Evolutionary conservation across 2,888 invertebrate genomes (phyloP).

Genomic region (Stenotaenia linearis): DNA sequence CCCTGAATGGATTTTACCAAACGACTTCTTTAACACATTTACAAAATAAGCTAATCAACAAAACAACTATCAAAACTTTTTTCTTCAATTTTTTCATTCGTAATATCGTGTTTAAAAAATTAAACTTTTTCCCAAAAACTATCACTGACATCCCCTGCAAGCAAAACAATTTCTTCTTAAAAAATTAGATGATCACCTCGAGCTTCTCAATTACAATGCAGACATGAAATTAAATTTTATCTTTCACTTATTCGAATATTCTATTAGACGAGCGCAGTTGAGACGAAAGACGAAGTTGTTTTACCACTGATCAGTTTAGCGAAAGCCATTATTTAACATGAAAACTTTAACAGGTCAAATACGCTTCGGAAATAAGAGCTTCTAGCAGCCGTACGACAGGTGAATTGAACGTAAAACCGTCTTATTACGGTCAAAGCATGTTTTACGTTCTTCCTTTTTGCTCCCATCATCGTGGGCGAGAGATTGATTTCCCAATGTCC

Average conservation of each 20-base stretch:
- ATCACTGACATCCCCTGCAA: background rate
- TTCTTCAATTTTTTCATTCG: background rate
- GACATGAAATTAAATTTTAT: background rate
- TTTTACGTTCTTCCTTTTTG: background rate
- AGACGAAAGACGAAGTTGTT: background rate
- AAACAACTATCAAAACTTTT: slow-evolving; percentile 6
- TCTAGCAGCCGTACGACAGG: background rate
- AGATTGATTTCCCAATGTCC: slow-evolving; percentile 11
- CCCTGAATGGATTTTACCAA: background rate
- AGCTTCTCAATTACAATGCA: background rate
- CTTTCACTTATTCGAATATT: background rate
- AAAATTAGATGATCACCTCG: background rate
- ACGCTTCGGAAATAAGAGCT: background rate
- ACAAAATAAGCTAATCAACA: slow-evolving; percentile 2
- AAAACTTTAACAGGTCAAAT: background rate
- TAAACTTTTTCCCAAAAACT: background rate
- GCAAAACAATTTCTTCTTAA: background rate
- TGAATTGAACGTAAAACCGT: background rate
- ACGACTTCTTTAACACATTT: slow-evolving; percentile 12
- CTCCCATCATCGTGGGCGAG: background rate
- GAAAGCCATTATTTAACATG: background rate
- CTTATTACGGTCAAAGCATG: slow-evolving; percentile 15
- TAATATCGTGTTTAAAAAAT: background rate
- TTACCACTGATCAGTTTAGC: background rate
- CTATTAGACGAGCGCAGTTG: background rate